A percentile compares a stretch with the other conserved stretches of the same genome.
These are phyloP conservation scores for Trimorus sp. DNA, from an alignment of 2,888 invertebrate species.

Conservation along the genomic window DNA sequence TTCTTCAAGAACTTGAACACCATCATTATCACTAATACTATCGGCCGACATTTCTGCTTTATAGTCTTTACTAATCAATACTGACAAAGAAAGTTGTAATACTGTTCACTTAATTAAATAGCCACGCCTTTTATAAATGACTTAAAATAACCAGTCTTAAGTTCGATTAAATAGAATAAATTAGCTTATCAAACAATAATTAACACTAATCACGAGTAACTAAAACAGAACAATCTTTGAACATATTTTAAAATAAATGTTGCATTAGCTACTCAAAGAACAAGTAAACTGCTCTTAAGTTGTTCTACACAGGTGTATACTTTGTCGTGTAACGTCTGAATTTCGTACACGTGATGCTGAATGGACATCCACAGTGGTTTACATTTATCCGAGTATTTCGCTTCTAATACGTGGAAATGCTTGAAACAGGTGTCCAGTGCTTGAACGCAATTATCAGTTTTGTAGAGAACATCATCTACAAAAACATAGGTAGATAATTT, in stretches of 20 bases:
- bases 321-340: not conserved
- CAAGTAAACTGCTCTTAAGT: constrained; percentile 2
- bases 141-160: not conserved
- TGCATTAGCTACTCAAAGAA: not conserved
- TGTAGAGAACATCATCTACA: constrained; percentile 30
- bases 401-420: constrained; percentile 14
- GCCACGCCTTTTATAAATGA: not conserved
- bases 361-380: constrained; percentile 26
- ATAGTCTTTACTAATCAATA: too few relatives aligned
- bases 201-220: too few relatives aligned
- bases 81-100: too few relatives aligned
- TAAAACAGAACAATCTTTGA: not conserved
- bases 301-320: constrained; percentile 18
- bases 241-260: not conserved
- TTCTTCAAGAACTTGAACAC: too few relatives aligned
- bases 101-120: too few relatives aligned
- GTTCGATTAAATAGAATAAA: too few relatives aligned
- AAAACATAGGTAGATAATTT: constrained; percentile 22
- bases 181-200: too few relatives aligned
- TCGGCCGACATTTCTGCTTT: too few relatives aligned
- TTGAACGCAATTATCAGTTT: constrained; percentile 33
- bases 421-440: constrained; percentile 35
- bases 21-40: too few relatives aligned
- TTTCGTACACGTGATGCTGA: constrained; percentile 15
- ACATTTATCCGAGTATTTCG: constrained; percentile 24